Conservation (phyloP, 2,888 invertebrate genomes). For the Megalurothrips usitatus region DNA sequence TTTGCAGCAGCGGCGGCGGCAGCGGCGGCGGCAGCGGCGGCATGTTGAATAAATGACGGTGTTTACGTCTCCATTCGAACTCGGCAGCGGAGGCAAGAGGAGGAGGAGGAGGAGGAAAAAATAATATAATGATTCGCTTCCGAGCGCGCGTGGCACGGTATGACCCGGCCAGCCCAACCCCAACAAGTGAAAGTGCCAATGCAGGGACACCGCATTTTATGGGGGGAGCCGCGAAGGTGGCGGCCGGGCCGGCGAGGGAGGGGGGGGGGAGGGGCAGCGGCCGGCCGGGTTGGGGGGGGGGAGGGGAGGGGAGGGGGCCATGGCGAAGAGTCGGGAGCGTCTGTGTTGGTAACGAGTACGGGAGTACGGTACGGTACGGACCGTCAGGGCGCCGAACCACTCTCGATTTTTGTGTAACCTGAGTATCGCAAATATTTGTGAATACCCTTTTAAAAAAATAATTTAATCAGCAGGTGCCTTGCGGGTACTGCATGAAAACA, state of each 20-base stretch:
- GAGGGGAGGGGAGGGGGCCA: background rate
- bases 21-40: too few relatives aligned
- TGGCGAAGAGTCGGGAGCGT: too few relatives aligned
- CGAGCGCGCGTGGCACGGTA: conserved; percentile 1
- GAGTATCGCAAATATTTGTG: too few relatives aligned
- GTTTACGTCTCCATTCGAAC: background rate
- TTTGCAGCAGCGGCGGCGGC: too few relatives aligned
- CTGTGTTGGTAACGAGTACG: too few relatives aligned
- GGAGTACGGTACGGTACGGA: too few relatives aligned
- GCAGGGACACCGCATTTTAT: background rate
- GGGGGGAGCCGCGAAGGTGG: background rate
- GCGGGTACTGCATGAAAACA: too few relatives aligned
- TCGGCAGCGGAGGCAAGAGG: background rate
- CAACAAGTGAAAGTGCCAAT: conserved; percentile 5
- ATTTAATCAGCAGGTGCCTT: too few relatives aligned
- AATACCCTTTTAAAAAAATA: too few relatives aligned
- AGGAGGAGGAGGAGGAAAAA: background rate
- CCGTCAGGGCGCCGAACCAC: too few relatives aligned
- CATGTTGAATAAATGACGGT: background rate
- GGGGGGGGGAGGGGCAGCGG: background rate
- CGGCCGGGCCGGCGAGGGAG: background rate
- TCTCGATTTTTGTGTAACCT: too few relatives aligned
- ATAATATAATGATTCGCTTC: background rate
- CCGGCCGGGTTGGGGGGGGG: background rate
- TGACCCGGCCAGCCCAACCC: background rate